Conservation (phyloP, 2,888 invertebrate species). For the Trichopria drosophilae region DNA sequence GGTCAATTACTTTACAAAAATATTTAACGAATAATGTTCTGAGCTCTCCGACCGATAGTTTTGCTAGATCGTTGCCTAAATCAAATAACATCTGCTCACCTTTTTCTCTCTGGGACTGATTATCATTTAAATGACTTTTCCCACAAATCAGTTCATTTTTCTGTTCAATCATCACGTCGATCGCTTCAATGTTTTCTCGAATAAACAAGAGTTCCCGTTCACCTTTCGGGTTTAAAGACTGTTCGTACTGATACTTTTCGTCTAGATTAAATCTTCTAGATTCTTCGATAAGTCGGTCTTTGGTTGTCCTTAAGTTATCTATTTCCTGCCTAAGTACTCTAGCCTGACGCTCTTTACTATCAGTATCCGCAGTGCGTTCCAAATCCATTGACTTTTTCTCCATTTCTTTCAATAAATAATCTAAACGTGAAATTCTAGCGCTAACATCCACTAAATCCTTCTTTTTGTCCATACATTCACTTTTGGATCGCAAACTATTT, state of each 20-base stretch:
- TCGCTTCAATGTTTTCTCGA: conserved; percentile 91
- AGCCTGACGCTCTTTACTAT: conserved; percentile 61
- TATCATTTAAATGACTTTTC: conserved; percentile 67
- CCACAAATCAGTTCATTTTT: conserved; percentile 89
- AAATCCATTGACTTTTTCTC: no score
- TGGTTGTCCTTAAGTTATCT: conserved; percentile 74
- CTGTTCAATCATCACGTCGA: conserved; percentile 90
- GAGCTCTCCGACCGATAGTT: conserved; percentile 80
- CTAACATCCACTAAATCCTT: conserved; percentile 68
- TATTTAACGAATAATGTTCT: conserved; percentile 82
- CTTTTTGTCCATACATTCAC: conserved; percentile 61
- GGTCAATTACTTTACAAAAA: conserved; percentile 81
- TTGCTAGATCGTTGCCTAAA: conserved; percentile 70
- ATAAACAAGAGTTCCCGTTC: conserved; percentile 83
- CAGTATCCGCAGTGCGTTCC: conserved; percentile 63
- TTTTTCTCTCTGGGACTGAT: conserved; percentile 63
- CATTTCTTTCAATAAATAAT: conserved; percentile 70
- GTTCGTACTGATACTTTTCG: conserved; percentile 73
- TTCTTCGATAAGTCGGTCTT: conserved; percentile 75
- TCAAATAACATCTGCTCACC: conserved; percentile 75
- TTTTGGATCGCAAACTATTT: conserved; percentile 56
- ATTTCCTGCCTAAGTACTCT: conserved; percentile 77
- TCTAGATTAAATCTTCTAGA: conserved; percentile 62
- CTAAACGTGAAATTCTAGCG: conserved; percentile 69
- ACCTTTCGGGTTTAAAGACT: conserved; percentile 72